Evolutionary conservation across 2,888 invertebrate species (phyloP).

Genomic region (Amphipoea lucens): DNA sequence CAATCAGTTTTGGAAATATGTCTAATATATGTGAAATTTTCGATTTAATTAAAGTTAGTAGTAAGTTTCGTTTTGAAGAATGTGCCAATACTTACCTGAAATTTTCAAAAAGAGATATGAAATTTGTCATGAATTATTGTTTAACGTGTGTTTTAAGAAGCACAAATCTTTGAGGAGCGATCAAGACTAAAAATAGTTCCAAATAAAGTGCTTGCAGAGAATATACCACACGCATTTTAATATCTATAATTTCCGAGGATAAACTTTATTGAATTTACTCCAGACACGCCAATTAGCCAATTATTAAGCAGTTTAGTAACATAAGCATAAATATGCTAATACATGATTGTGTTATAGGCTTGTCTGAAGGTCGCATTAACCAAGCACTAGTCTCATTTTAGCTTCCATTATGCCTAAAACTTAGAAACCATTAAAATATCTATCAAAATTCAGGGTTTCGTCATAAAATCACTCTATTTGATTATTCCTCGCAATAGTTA

Average conservation of each 20-base stretch:
- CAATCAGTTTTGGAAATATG: background rate
- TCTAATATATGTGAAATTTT: background rate
- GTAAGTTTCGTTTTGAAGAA: background rate
- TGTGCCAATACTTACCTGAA: background rate
- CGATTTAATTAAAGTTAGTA: background rate
- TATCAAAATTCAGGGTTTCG: constrained; percentile 48
- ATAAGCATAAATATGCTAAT: constrained; percentile 32
- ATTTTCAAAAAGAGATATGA: background rate
- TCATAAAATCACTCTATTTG: constrained; percentile 34
- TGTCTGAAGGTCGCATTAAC: constrained; percentile 38
- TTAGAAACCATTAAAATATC: constrained; percentile 13
- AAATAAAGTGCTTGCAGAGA: background rate
- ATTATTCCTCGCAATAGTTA: constrained; percentile 43
- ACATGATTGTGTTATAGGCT: constrained; percentile 24
- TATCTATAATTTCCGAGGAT: constrained; percentile 5
- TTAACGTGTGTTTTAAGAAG: background rate
- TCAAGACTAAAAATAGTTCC: background rate
- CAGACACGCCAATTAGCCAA: constrained; percentile 34
- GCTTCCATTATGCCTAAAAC: constrained; percentile 8
- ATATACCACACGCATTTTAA: background rate
- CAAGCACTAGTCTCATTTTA: constrained; percentile 21
- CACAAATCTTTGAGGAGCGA: background rate
- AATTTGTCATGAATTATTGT: background rate
- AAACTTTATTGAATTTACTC: constrained; percentile 10
- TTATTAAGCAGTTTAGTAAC: constrained; percentile 33